Conservation (phyloP, 2,797 vertebrate species). For the Cynodonichthys magdalenae region DNA sequence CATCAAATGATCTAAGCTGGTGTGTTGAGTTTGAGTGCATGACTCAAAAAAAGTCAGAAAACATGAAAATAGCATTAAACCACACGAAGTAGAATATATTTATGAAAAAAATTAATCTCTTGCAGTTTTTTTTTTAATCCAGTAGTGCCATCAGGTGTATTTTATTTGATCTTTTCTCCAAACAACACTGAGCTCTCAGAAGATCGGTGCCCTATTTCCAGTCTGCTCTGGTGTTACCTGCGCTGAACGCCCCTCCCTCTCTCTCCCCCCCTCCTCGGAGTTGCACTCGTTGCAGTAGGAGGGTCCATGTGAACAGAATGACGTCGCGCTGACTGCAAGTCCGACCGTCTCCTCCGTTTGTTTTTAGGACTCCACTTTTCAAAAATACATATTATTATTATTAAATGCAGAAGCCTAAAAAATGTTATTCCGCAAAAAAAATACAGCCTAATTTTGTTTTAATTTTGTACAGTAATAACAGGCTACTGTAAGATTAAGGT, state of each 20-base stretch:
- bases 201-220: conserved; percentile 72
- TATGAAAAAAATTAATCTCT: conserved; percentile 1
- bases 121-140: not conserved
- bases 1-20: conserved; percentile 3
- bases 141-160: conserved; percentile 5
- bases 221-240: conserved; percentile 69
- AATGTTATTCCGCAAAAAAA: conserved; percentile 50
- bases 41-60: not conserved
- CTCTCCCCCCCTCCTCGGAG: conserved; percentile 52
- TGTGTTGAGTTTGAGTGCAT: not conserved
- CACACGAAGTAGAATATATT: not conserved
- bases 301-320: conserved; percentile 82
- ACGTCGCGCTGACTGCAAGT: conserved; percentile 82
- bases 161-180: not conserved
- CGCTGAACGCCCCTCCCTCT: conserved; percentile 54
- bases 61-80: not conserved
- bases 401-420: conserved; percentile 28
- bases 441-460: conserved; percentile 38
- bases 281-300: conserved; percentile 84
- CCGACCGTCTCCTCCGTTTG: conserved; percentile 79
- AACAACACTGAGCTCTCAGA: conserved; percentile 10
- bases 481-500: conserved; percentile 67
- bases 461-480: too few species aligned
- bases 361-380: conserved; percentile 78
- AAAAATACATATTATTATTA: not conserved